These are phyloP conservation scores for Tangara arthus DNA, from an alignment of 2,797 vertebrate species.

Conservation along the genomic window DNA sequence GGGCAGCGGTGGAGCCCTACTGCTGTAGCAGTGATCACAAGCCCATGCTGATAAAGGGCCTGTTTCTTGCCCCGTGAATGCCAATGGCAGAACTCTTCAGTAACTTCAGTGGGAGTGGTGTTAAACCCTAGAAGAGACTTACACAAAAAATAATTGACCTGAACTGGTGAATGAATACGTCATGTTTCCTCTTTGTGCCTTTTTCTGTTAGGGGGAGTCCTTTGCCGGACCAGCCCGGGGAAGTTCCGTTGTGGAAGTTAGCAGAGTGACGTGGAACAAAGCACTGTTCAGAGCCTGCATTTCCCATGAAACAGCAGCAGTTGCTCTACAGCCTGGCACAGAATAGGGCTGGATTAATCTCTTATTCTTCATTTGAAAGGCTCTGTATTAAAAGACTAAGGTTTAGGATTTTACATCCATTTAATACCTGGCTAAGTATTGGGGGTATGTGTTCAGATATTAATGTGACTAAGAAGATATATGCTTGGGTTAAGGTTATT, in stretches of 20 bases:
- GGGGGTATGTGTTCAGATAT: conserved; percentile 45
- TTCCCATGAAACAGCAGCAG: neutral
- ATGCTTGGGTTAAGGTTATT: conserved; percentile 65
- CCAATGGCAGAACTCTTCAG: neutral
- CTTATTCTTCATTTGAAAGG: conserved; percentile 45
- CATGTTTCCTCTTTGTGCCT: accelerated
- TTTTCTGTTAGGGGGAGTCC: neutral
- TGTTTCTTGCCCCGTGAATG: accelerated
- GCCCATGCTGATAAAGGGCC: neutral
- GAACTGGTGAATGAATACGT: neutral
- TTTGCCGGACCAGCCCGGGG: accelerated
- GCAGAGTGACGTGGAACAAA: neutral
- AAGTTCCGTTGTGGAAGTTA: neutral
- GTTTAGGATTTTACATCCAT: conserved; percentile 58
- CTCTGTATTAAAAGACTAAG: conserved; percentile 39
- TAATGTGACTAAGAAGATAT: conserved; percentile 64
- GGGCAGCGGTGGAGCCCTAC: neutral
- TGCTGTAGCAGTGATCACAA: neutral
- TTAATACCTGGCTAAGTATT: conserved; percentile 45
- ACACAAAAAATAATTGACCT: neutral
- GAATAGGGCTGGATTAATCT: conserved; percentile 32
- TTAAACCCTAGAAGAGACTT: neutral
- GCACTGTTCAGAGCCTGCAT: neutral
- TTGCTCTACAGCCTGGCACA: neutral
- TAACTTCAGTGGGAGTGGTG: neutral